A percentile compares a stretch with the other conserved stretches of the same genome.
Evolutionary conservation across 1,140 invertebrate genomes (phyloP).

Genomic region (Patella vulgata): DNA sequence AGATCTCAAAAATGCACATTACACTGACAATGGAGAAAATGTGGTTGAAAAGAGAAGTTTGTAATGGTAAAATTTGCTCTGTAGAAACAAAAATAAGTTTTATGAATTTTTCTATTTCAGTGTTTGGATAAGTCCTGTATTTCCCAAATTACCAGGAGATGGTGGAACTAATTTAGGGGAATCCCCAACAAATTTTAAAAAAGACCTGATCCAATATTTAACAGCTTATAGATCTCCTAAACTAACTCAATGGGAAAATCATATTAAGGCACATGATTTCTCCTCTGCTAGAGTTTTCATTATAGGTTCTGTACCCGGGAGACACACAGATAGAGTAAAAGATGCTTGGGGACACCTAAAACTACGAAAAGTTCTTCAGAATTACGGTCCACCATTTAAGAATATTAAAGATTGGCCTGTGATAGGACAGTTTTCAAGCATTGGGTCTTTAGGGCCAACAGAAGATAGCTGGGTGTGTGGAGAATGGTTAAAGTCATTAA

Average conservation of each 20-base stretch:
- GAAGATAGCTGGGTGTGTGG: slow-evolving; percentile 77
- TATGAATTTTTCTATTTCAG: slow-evolving; percentile 66
- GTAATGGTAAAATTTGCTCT: too few species aligned
- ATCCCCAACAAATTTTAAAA: slow-evolving; percentile 86
- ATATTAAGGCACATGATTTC: slow-evolving; percentile 82
- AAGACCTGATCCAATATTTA: slow-evolving; percentile 85
- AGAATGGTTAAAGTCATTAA: slow-evolving; percentile 75
- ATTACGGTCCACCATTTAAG: slow-evolving; percentile 51
- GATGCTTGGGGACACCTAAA: slow-evolving; percentile 80
- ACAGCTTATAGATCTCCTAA: slow-evolving; percentile 76
- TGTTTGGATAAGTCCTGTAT: slow-evolving; percentile 87
- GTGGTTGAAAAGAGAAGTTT: too few species aligned
- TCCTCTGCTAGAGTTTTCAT: slow-evolving; percentile 82
- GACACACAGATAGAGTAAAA: slow-evolving; percentile 73
- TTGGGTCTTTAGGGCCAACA: slow-evolving; percentile 83
- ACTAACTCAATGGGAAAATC: slow-evolving; percentile 78
- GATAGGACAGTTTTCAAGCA: slow-evolving; percentile 89
- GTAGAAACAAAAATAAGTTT: too few species aligned
- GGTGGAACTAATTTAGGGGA: slow-evolving; percentile 72
- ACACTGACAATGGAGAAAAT: too few species aligned
- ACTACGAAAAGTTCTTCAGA: slow-evolving; percentile 69
- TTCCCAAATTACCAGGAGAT: slow-evolving; percentile 68
- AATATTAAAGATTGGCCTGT: slow-evolving; percentile 72
- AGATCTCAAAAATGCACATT: too few species aligned
- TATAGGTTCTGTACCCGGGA: slow-evolving; percentile 84